phyloP scores from a whole-genome alignment of 1,140 invertebrate species.

The Pollicipes pollicipes region DNA sequence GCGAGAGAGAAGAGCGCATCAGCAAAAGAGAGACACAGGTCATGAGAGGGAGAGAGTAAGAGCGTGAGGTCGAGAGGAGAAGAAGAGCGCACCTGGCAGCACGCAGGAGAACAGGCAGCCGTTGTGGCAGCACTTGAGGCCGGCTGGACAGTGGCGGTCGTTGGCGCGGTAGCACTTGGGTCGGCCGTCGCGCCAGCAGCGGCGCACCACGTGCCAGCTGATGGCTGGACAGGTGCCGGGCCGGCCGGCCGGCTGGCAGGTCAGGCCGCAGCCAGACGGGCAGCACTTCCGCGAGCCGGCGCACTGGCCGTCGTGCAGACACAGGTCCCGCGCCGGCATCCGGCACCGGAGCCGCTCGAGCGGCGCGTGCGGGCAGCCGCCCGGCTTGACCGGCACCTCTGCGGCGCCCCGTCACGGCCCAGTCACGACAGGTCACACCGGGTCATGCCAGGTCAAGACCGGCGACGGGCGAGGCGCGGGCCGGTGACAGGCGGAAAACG shows the following conservation, averaged over 20 bases:
- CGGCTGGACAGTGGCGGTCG: not conserved
- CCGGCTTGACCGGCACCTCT: conserved; percentile 6
- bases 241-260: not conserved
- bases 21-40: too few species aligned
- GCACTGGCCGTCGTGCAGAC: not conserved
- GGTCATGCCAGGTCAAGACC: conserved; percentile 2
- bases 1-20: too few species aligned
- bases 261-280: not conserved
- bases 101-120: not conserved
- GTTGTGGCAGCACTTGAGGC: not conserved
- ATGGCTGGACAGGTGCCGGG: not conserved
- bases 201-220: not conserved
- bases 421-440: conserved; percentile 6
- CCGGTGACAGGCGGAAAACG: too few species aligned
- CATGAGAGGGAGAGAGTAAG: too few species aligned
- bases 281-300: not conserved
- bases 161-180: not conserved
- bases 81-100: not conserved
- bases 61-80: too few species aligned
- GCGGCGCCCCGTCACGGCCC: conserved; percentile 3
- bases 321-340: not conserved
- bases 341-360: not conserved
- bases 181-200: not conserved
- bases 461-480: too few species aligned
- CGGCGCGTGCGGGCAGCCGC: not conserved